Evolutionary conservation across 2,797 vertebrate species (phyloP).

Genomic region (Protonibea diacanthus): DNA sequence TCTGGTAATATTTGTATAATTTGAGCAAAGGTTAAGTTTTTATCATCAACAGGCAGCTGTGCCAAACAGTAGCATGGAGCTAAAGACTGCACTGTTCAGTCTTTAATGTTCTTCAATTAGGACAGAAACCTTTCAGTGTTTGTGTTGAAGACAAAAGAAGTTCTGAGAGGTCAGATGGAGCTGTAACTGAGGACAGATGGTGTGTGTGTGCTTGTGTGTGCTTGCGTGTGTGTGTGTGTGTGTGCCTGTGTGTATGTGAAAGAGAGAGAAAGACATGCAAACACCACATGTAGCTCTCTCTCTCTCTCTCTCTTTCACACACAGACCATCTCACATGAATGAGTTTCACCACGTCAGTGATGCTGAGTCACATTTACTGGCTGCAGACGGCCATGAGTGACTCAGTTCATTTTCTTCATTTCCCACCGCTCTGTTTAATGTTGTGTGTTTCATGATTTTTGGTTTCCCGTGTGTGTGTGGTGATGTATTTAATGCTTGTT

Average conservation of each 20-base stretch:
- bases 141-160: conserved; percentile 39
- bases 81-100: not conserved
- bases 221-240: conserved; percentile 13
- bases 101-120: not conserved
- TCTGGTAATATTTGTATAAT: not conserved
- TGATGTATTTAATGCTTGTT: not conserved
- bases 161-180: conserved; percentile 65
- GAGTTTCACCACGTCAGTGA: conserved; percentile 45
- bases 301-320: conserved; percentile 12
- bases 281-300: not conserved
- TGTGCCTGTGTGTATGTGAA: not conserved
- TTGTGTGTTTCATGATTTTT: not conserved
- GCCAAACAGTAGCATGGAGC: not conserved
- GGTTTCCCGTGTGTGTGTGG: conserved; percentile 1
- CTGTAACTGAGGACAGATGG: conserved; percentile 67
- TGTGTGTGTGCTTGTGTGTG: conserved; percentile 37
- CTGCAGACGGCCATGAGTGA: conserved; percentile 34
- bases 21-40: not conserved
- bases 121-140: conserved; percentile 29
- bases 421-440: conserved; percentile 13
- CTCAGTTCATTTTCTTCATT: conserved; percentile 42
- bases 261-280: not conserved
- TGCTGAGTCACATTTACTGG: conserved; percentile 72
- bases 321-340: conserved; percentile 42
- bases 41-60: not conserved